Base-by-base conservation (phyloP, 2,113 vertebrate genomes). In the Sakesphorus luctuosus region DNA sequence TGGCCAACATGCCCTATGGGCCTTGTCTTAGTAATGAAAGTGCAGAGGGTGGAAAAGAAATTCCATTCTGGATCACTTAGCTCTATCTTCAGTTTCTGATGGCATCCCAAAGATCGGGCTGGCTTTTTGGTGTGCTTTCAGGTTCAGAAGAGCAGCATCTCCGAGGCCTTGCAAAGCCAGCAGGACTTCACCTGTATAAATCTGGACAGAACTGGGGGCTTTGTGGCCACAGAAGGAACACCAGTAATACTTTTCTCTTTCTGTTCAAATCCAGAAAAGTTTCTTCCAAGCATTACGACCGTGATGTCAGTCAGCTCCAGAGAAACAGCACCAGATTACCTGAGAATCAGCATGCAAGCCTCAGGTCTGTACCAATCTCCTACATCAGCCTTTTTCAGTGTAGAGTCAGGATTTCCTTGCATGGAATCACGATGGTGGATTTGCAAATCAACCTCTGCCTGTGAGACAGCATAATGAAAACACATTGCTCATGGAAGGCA, bases 21-120 rank as follows among this genome's bases (percentile, higher is more conserved):
- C 84, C 88, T 88, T 97, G 87, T 96, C 82, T 84, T 72, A 68
- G 79, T 63, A 84, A 63, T 92, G 87, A 89, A 85, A 89, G 81
- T 83, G 80, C 93, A 95, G 80, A 90, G 15, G 14, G 28, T 93
- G 69, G 86, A 94, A 96, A 91, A 90, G 69, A 91, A 89, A 85
- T 75, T 78, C 82, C 49, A 26, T 91, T 90, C 71, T 72, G 83
- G 49, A 80, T 86, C 8, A 3, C 79, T 88, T 71, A 91, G 63
- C 40, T 81, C 63, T 75, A 2, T 56, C 76, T 93, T 94, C 63
- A 18, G 66, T 77, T 93, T 89, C 67, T 75, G 66, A 40, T 62
- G 62, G 49, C 50, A 66, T 46, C 46, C 24, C 52, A n/a, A 53
- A 74, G 9, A 58, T 38, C 21, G 78, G 20, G 13, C 18, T 59